Evolutionary conservation across 1,140 invertebrate genomes (phyloP), one percentile per base, ranked within the genome.

Genomic region (Drosophila arizonae): DNA sequence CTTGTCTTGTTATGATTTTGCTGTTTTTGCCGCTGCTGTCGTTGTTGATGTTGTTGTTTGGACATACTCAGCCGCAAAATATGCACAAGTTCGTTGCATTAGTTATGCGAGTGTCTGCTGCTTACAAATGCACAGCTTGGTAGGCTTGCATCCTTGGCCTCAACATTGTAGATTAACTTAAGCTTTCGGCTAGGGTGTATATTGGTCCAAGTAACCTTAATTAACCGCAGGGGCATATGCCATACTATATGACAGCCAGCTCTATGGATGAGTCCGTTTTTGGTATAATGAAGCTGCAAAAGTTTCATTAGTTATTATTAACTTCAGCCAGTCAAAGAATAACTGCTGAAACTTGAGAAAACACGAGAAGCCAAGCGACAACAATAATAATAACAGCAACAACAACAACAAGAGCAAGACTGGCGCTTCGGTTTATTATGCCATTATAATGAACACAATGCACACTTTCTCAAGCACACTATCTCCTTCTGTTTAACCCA

Each of bases 371-470:
- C 3, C 11, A 77, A 62, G 45, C 51, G 50, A 75, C 72, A 61
- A 24, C 28, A 33, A 33, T 46, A 72, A 41, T 28, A 51, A 13
- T 39, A 77, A 58, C 39, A 28, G 57, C 28, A 72, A 78, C 41
- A 30, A 39, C 33, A 65, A 33, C 24, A 55, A 28, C 36, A 63
- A 46, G 26, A 30, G 36, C 48, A 43, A 24, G 21, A 30, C 17
- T 36, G 76, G 39, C 73, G 70, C 68, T 88, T 68, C 79, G 73
- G 84, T 88, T 80, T 84, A 84, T 84, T 87, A 87, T 82, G 87
- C 84, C 68, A 88, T 87, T 87, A 88, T 88, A 84, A 88, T 88
- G 74, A 88, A 88, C 79, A 87, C 82, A 87, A 87, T 79, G 82
- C 82, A 81, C 69, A 76, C 75, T 81, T 81, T 81, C 62, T 70